These are phyloP conservation scores for Microplitis manilae DNA, from an alignment of 2,888 invertebrate genomes.

Conservation along the genomic window DNA sequence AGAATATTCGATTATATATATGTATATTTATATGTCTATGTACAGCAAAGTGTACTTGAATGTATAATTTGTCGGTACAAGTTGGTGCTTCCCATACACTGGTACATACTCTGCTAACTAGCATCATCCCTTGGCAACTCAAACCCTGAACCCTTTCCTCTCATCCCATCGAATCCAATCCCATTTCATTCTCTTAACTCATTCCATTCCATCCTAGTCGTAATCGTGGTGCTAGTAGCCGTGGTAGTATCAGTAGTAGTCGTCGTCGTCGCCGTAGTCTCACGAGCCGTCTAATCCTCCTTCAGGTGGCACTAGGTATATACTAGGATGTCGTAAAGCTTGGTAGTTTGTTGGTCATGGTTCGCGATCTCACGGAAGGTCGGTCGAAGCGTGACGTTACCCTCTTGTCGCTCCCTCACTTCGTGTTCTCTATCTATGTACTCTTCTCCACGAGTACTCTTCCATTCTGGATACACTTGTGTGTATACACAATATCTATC, in stretches of 20 bases:
- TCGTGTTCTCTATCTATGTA: conserved; percentile 11
- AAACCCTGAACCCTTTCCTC: background rate
- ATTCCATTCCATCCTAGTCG: background rate
- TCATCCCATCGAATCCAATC: background rate
- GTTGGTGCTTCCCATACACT: background rate
- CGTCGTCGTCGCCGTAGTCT: conserved; percentile 7
- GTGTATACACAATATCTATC: background rate
- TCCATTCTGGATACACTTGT: conserved; percentile 36
- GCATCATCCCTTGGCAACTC: background rate
- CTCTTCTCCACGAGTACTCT: background rate
- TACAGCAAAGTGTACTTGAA: conserved; percentile 17
- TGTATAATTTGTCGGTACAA: conserved; percentile 11
- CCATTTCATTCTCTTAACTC: background rate
- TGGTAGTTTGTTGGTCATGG: conserved; percentile 65
- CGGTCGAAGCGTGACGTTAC: conserved; percentile 59
- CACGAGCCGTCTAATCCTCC: conserved; percentile 43
- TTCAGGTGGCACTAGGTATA: conserved; percentile 43
- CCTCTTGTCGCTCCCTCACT: conserved; percentile 37
- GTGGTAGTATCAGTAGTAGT: background rate
- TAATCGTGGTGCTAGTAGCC: background rate
- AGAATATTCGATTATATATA: conserved; percentile 28
- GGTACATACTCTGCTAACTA: background rate
- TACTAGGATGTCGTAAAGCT: conserved; percentile 51
- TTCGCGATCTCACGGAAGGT: conserved; percentile 61
- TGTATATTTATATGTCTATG: background rate